Percentiles rank a stretch among this genome's conserved stretches.
phyloP scores from a whole-genome alignment of 2,888 invertebrate species.

The Drosophila limbata region DNA sequence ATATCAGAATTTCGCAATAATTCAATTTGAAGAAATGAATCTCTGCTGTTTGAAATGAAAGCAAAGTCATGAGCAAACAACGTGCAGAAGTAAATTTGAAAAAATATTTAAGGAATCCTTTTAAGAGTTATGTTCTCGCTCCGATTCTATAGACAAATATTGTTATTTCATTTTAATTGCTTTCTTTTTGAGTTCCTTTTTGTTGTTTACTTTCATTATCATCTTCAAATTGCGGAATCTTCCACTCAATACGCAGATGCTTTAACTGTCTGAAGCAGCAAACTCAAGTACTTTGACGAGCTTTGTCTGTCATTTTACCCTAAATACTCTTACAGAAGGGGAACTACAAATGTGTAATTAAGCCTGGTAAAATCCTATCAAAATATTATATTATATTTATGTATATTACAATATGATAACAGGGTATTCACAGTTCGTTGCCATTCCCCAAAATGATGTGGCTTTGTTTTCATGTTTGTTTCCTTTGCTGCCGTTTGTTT shows the following conservation, averaged over 20 bases:
- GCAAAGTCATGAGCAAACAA: constrained; percentile 11
- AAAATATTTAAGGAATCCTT: not conserved
- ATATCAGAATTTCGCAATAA: constrained; percentile 2
- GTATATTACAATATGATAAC: not conserved
- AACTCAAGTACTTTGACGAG: constrained; percentile 13
- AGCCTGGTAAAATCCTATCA: not conserved
- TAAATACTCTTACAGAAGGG: not conserved
- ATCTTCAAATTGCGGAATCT: constrained; percentile 9
- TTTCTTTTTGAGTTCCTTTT: not conserved
- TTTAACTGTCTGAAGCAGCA: constrained; percentile 14
- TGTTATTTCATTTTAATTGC: constrained; percentile 17
- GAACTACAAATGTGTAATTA: not conserved
- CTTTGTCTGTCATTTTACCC: constrained; percentile 11
- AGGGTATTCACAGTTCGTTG: constrained; percentile 19
- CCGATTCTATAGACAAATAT: not conserved
- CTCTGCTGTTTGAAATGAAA: not conserved
- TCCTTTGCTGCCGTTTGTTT: constrained; percentile 7
- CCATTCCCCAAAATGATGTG: not conserved
- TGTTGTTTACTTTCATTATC: not conserved
- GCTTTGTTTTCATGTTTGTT: constrained; percentile 24
- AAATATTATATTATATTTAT: not conserved
- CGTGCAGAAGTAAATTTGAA: not conserved
- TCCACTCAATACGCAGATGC: constrained; percentile 1
- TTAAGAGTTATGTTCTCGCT: not conserved
- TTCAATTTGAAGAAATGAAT: constrained; percentile 14